Evolutionary conservation across 2,888 invertebrate genomes (phyloP).

Genomic region (Coleophora deauratella): DNA sequence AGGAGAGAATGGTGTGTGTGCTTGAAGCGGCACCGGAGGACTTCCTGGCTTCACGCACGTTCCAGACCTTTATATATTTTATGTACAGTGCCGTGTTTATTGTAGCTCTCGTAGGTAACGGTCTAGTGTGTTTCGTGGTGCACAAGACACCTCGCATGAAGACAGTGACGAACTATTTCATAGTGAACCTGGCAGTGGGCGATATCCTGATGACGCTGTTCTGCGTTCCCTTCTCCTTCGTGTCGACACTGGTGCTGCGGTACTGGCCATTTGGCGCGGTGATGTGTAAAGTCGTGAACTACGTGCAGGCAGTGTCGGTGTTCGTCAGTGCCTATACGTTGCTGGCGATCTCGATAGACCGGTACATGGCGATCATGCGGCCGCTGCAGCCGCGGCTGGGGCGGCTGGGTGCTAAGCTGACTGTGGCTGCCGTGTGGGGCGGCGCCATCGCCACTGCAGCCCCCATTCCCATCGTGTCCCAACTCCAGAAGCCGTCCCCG

Average conservation of each 20-base stretch:
- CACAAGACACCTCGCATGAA: constrained; percentile 88
- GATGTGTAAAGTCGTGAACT: constrained; percentile 89
- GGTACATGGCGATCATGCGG: constrained; percentile 93
- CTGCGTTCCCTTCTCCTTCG: constrained; percentile 93
- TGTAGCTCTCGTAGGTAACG: constrained; percentile 82
- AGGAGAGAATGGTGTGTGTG: constrained; percentile 3
- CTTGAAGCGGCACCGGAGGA: constrained; percentile 25
- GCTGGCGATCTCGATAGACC: constrained; percentile 91
- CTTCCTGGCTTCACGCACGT: constrained; percentile 61
- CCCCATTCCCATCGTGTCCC: constrained; percentile 86
- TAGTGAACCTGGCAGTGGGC: constrained; percentile 90
- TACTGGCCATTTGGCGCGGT: constrained; percentile 92
- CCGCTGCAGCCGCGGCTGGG: constrained; percentile 88
- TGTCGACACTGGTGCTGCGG: constrained; percentile 83
- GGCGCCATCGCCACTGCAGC: constrained; percentile 85
- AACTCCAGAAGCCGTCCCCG: constrained; percentile 74
- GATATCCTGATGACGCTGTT: constrained; percentile 93
- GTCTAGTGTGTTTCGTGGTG: constrained; percentile 90
- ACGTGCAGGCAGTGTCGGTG: constrained; percentile 86
- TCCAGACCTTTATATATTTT: constrained; percentile 78
- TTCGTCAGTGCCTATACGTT: constrained; percentile 92
- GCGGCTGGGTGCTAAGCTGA: constrained; percentile 78
- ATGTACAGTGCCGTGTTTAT: constrained; percentile 83
- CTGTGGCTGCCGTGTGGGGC: constrained; percentile 82
- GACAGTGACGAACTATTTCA: constrained; percentile 94